Base-by-base conservation (phyloP, 2,797 vertebrate species). In the Schizothorax lantsangensis region DNA sequence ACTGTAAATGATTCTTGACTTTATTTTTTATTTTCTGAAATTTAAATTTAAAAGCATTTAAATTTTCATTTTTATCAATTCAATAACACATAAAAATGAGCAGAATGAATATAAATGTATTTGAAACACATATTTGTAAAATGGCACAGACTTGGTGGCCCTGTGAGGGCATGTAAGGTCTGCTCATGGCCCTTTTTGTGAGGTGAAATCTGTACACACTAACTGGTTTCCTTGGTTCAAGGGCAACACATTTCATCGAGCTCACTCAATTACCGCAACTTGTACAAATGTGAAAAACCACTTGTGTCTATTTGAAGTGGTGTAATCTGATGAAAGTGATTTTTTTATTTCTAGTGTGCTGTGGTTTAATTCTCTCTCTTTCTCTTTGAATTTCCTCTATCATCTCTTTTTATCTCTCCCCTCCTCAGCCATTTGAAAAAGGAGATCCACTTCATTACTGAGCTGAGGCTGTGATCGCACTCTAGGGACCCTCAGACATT, bases 361-460 rank as follows among this genome's bases (percentile, higher is more conserved):
- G 85, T 81, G 85, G 85, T 86, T 62, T 57, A 78, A 72, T 75
- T 79, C 47, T 38, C 64, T 87, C 79, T 85, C 79, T 82, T 81
- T 82, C 81, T 81, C 57, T 75, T 75, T 80, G 30, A 85, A 84
- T 82, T 72, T 78, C 85, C 74, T 71, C 86, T 82, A 86, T 69
- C 69, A n/a, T 73, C 57, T 78, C 83, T 80, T 84, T 79, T 87
- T 72, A 87, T 84, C 74, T 79, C 52, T 33, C 40, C 52, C 45
- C 81, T 79, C 81, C 81, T 80, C 43, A 68, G 33, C 75, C 75
- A 68, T 80, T 64, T 83, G 86, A 68, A 88, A 88, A 82, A 77
- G 30, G 78, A 90, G 84, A 81, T 17, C 43, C 86, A 87, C 83
- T 89, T 84, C 86, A 88, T 89, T 85, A 89, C 82, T 54, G 86